phyloP scores from a whole-genome alignment of 2,113 vertebrate species.

The Clupea harengus region DNA sequence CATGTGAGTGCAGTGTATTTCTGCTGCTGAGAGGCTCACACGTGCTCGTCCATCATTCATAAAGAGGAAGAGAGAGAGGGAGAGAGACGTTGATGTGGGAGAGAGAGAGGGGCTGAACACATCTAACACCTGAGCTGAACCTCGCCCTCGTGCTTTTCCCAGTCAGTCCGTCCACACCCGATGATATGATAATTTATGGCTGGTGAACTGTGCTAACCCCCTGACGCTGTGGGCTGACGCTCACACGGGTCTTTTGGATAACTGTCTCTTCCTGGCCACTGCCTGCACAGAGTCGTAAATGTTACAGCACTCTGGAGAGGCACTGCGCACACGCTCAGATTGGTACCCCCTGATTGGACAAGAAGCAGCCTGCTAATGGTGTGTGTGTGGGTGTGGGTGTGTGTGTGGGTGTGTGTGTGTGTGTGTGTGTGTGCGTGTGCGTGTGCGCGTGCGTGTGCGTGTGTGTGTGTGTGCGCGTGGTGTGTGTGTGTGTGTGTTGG shows the following conservation, averaged over 20 bases:
- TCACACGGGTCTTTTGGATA: background rate
- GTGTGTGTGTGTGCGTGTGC: background rate
- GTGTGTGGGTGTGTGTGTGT: background rate
- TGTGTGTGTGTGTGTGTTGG: background rate
- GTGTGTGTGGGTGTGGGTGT: background rate
- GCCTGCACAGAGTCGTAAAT: background rate
- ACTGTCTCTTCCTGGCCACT: background rate
- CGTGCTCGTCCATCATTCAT: background rate
- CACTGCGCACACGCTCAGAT: background rate
- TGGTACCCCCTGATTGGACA: background rate
- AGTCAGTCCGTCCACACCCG: background rate
- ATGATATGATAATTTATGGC: background rate
- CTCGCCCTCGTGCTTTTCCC: background rate
- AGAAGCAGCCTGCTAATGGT: background rate
- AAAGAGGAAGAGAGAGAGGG: background rate
- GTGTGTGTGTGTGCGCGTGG: background rate
- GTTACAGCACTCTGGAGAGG: background rate
- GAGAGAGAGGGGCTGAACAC: background rate
- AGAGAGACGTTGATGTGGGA: background rate
- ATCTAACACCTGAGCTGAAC: background rate
- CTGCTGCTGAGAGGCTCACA: background rate
- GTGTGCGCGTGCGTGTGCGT: background rate
- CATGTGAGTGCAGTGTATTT: background rate
- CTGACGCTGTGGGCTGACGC: background rate
- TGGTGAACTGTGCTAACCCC: background rate